Base-by-base conservation (phyloP, 2,888 invertebrate genomes). In the Branchipolynoe longqiensis region DNA sequence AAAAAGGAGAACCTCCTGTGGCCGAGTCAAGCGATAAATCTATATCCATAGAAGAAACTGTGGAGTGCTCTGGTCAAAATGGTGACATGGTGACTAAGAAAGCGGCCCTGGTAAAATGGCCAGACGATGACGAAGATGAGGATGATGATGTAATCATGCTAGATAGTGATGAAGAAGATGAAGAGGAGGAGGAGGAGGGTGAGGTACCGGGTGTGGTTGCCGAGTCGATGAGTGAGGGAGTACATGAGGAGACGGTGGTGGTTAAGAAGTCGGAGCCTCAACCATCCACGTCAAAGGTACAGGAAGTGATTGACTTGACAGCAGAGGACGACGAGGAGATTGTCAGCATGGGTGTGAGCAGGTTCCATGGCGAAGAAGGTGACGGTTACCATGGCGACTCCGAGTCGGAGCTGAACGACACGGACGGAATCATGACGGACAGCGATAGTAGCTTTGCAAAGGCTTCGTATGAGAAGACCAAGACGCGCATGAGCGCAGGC, bases 301-400 rank as follows among this genome's bases (percentile, higher is more conserved):
- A 78, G 22, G 78, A 78, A 14, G 54, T 78, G 0, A 78, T 78
- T n/a, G 78, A 78, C 78, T 48, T 78, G 4, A 78, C 78, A 12
- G 78, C 78, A 12, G 78, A 78, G 25, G 78, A 78, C 28, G 78
- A 78, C 28, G 78, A 48, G 14, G 78, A 78, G 28, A 78, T 78
- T 18, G 54, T 48, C 48, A 78, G 78, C 33, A 78, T 41, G 48
- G 48, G 78, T 18, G 78, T 54, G 31, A 40, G 48, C 1, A 25
- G 48, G 31, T 54, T 54, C 48, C 14, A 18, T 8, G 48, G 48
- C n/a, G 54, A 41, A 31, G 48, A 54, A 14, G 54, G 48, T 48
- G 78, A 78, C 33, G 78, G 78, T 28, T 78, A 78, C 48, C 41
- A 54, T 31, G 78, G 78, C 28, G 78, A 78, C 78, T 41, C 78